phyloP scores from a whole-genome alignment of 2,113 vertebrate species.

The Peromyscus polionotus region DNA sequence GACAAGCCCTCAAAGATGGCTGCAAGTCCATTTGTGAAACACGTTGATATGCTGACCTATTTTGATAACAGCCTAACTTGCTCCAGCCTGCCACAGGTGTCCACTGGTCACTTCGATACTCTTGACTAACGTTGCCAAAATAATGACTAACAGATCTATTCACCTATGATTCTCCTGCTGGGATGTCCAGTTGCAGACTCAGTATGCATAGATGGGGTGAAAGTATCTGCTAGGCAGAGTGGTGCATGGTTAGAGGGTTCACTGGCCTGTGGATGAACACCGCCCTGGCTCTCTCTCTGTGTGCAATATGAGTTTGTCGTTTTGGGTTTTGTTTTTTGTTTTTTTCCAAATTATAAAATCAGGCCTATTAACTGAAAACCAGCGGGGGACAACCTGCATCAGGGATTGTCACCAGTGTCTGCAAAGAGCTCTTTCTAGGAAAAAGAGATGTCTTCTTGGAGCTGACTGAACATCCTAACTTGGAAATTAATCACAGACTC shows the following conservation, averaged over 20 bases:
- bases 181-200: not conserved
- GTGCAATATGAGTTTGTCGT: too few species aligned
- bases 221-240: not conserved
- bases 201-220: not conserved
- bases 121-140: constrained; percentile 56
- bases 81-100: not conserved
- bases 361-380: not conserved
- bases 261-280: not conserved
- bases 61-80: not conserved
- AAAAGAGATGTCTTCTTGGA: not conserved
- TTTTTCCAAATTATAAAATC: not conserved
- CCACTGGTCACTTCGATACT: not conserved
- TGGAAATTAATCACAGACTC: not conserved
- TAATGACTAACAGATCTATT: not conserved
- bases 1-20: not conserved
- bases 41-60: rapidly evolving
- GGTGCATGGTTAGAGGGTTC: not conserved
- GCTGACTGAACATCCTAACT: not conserved
- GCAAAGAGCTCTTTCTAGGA: not conserved
- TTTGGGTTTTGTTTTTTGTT: not conserved
- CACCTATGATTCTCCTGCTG: not conserved
- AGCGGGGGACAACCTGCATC: not conserved
- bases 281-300: not conserved
- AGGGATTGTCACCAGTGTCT: not conserved
- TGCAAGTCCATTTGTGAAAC: not conserved